A percentile compares a stretch with the other conserved stretches of the same genome.
Conservation (phyloP, 1,140 invertebrate species). For the Eumaeus atala region DNA sequence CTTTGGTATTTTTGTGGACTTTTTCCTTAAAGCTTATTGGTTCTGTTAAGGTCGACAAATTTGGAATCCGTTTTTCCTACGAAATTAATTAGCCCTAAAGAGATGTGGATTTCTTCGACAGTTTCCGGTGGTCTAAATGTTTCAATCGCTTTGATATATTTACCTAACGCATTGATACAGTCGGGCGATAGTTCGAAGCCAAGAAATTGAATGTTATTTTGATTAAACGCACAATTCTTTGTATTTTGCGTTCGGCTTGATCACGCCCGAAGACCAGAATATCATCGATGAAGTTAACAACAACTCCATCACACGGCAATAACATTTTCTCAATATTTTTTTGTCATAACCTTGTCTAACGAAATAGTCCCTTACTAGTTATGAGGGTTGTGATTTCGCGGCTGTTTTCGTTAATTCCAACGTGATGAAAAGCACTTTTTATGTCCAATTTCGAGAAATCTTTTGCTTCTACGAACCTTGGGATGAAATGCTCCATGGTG, state of each 20-base stretch:
- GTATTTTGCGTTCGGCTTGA: slow-evolving; percentile 31
- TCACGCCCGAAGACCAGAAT: slow-evolving; percentile 26
- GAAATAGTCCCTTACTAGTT: slow-evolving; percentile 39
- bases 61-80: slow-evolving; percentile 18
- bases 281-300: slow-evolving; percentile 37
- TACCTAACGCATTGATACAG: slow-evolving; percentile 1
- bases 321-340: slow-evolving; percentile 43
- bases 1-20: slow-evolving; percentile 17
- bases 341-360: slow-evolving; percentile 57
- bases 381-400: slow-evolving; percentile 49
- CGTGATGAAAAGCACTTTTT: slow-evolving; percentile 35
- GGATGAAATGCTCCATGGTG: slow-evolving; percentile 39
- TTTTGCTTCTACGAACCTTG: slow-evolving; percentile 30
- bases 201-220: neutral
- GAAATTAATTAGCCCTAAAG: slow-evolving; percentile 8
- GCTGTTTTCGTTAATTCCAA: slow-evolving; percentile 36
- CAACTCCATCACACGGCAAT: slow-evolving; percentile 20
- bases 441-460: slow-evolving; percentile 29
- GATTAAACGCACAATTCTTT: neutral
- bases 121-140: neutral
- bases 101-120: slow-evolving; percentile 6
- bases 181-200: neutral
- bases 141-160: neutral
- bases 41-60: slow-evolving; percentile 15
- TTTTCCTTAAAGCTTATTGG: slow-evolving; percentile 9